Conservation (phyloP, 1,140 invertebrate genomes). For the Saccostrea echinata region DNA sequence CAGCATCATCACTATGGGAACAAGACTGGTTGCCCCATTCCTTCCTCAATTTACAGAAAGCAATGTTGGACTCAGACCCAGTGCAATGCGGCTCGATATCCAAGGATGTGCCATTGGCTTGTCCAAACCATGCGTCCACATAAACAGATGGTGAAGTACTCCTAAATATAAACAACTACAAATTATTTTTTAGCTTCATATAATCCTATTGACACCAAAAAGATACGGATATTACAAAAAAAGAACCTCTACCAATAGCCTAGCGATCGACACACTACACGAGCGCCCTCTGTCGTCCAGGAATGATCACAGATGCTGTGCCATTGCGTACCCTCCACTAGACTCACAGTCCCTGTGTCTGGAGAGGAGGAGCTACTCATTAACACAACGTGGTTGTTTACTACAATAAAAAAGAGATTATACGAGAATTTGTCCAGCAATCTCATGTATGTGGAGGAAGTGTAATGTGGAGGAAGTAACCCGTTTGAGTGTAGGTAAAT, state of each 20-base stretch:
- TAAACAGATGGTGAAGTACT: conserved; percentile 43
- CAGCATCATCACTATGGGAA: conserved; percentile 43
- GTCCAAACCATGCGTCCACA: conserved; percentile 47
- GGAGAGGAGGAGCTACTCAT: neutral
- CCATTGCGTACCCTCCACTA: neutral
- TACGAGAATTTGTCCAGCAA: neutral
- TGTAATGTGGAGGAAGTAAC: no score
- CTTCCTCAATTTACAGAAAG: conserved; percentile 42
- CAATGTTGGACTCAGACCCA: conserved; percentile 49
- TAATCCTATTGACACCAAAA: neutral
- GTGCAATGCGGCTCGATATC: conserved; percentile 45
- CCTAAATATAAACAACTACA: conserved; percentile 20
- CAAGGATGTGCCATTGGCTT: conserved; percentile 22
- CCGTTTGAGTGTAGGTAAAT: no score
- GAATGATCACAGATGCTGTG: conserved; percentile 32
- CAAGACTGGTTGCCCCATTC: conserved; percentile 44
- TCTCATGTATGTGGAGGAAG: no score
- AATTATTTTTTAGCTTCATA: neutral
- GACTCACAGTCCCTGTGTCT: neutral
- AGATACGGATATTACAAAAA: no score
- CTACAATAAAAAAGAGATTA: neutral
- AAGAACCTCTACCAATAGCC: conserved; percentile 27
- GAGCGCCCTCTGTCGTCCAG: conserved; percentile 43
- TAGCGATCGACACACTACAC: conserved; percentile 45
- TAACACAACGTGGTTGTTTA: neutral